Evolutionary conservation across 2,888 invertebrate genomes (phyloP).

Genomic region (Aspidapion aeneum): DNA sequence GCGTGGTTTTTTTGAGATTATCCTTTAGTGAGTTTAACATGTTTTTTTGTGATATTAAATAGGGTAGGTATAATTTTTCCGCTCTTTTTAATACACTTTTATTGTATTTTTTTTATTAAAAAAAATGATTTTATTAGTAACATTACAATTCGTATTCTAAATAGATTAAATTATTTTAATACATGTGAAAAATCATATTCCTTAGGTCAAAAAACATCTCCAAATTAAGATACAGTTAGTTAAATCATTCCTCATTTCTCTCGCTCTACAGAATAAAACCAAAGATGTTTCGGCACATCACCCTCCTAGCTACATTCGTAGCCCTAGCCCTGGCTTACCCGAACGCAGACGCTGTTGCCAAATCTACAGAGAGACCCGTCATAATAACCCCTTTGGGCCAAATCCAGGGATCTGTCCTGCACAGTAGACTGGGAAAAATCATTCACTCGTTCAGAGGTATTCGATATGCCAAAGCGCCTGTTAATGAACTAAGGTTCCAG

Average conservation of each 20-base stretch:
- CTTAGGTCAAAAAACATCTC: no score
- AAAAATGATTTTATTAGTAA: no score
- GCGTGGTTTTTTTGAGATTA: neutral
- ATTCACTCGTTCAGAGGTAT: conserved; percentile 39
- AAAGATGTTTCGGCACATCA: conserved; percentile 13
- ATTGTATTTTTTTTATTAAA: no score
- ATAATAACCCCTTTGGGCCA: conserved; percentile 34
- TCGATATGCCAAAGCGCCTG: conserved; percentile 38
- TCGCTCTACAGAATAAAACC: no score
- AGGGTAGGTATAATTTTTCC: no score
- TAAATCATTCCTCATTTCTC: no score
- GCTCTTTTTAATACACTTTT: no score
- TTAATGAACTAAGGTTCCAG: conserved; percentile 44
- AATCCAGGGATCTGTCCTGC: conserved; percentile 35
- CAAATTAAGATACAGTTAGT: no score
- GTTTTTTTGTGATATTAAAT: no score
- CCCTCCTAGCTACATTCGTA: conserved; percentile 13
- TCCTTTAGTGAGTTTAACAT: neutral
- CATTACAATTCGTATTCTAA: no score
- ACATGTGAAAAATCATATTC: no score
- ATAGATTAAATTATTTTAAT: no score
- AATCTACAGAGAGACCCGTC: conserved; percentile 20
- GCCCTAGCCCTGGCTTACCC: conserved; percentile 23
- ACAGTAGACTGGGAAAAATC: conserved; percentile 34
- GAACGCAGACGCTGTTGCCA: conserved; percentile 26